Conservation (phyloP, 23 tunicate species). For the Trididemnum clinides region DNA sequence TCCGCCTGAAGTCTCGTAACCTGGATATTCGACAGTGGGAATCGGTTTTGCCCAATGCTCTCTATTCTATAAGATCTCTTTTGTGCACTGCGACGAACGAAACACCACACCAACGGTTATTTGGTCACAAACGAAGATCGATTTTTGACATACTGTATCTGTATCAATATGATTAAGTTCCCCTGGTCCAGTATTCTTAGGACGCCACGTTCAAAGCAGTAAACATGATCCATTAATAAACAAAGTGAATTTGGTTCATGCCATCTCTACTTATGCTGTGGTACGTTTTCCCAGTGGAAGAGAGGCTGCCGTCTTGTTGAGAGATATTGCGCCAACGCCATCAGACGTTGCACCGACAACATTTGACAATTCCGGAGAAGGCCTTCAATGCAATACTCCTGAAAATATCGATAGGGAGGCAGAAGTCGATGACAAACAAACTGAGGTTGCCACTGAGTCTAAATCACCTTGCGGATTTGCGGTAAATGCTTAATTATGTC, state of each 20-base stretch:
- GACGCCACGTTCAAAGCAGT: conserved; percentile 6
- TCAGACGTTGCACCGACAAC: background rate
- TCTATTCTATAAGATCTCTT: conserved; percentile 7
- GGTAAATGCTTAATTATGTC: background rate
- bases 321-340: background rate
- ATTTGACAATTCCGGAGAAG: background rate
- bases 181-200: conserved; percentile 26
- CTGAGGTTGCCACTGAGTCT: background rate
- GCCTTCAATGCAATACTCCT: background rate
- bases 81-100: conserved; percentile 26
- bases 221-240: conserved; percentile 26
- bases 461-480: background rate
- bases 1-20: conserved; percentile 9
- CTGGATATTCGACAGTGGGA: conserved; percentile 8
- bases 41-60: conserved; percentile 8
- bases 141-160: background rate
- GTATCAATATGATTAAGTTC: conserved; percentile 24
- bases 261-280: conserved; percentile 31
- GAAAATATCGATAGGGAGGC: background rate
- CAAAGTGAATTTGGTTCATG: conserved; percentile 27
- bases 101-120: conserved; percentile 21
- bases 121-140: conserved; percentile 9
- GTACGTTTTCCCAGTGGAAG: conserved; percentile 6
- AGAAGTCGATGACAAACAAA: background rate
- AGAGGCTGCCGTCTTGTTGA: conserved; percentile 19